Conservation (phyloP, 2,113 vertebrate genomes). For the Pungitius pungitius region DNA sequence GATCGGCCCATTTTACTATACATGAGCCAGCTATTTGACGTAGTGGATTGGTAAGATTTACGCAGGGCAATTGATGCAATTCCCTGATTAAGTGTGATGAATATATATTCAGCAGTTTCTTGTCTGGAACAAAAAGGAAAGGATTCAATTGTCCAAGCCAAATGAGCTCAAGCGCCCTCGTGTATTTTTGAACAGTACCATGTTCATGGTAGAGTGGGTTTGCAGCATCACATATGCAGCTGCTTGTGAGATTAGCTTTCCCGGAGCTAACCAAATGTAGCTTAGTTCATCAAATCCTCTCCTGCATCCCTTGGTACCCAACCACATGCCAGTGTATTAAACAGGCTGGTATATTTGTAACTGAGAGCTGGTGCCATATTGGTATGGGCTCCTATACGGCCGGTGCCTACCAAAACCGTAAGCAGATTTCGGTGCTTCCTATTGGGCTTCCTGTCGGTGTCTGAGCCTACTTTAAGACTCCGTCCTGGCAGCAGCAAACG, state of each 20-base stretch:
- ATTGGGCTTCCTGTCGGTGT: too few relatives aligned
- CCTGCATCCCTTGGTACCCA: slow-evolving; percentile 22
- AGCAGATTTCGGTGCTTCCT: too few relatives aligned
- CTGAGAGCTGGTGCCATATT: too few relatives aligned
- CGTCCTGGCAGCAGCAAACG: too few relatives aligned
- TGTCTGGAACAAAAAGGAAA: not conserved
- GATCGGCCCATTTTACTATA: not conserved
- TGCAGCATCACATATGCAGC: slow-evolving; percentile 22
- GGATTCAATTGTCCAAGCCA: slow-evolving; percentile 5
- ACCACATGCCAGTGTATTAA: slow-evolving; percentile 54
- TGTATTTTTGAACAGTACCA: not conserved
- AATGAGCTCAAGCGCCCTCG: not conserved
- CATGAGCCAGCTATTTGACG: not conserved
- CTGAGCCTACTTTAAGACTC: too few relatives aligned
- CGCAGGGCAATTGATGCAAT: not conserved
- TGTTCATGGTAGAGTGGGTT: slow-evolving; percentile 13
- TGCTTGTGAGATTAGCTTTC: slow-evolving; percentile 53
- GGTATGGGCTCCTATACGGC: too few relatives aligned
- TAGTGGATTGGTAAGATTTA: not conserved
- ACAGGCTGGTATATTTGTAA: not conserved
- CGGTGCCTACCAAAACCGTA: too few relatives aligned
- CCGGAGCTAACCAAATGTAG: slow-evolving; percentile 53
- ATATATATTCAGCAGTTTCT: not conserved
- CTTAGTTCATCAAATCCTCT: slow-evolving; percentile 50
- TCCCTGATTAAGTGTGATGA: not conserved